Evolutionary conservation across 2,888 invertebrate genomes (phyloP).

Genomic region (Tenthredo livida): DNA sequence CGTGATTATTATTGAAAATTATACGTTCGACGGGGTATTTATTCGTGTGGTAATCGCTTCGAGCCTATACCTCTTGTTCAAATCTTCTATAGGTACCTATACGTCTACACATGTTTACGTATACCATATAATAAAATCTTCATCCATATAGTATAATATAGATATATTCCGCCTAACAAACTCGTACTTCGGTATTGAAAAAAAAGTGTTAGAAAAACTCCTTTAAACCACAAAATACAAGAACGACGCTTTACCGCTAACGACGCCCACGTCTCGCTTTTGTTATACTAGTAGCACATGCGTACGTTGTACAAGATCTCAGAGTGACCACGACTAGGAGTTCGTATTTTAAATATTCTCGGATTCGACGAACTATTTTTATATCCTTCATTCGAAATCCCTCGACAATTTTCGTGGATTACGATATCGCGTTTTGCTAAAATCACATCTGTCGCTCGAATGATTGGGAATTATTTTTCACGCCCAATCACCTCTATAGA

Average conservation of each 20-base stretch:
- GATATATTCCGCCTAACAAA: not conserved
- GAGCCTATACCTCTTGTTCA: constrained; percentile 8
- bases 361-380: too few relatives aligned
- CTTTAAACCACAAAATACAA: constrained; percentile 6
- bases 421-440: too few relatives aligned
- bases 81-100: not conserved
- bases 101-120: not conserved
- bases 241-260: constrained; percentile 2
- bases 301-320: not conserved
- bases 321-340: not conserved
- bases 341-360: not conserved
- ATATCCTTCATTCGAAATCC: too few relatives aligned
- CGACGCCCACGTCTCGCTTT: not conserved
- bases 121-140: not conserved
- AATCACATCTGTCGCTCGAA: constrained; percentile 18
- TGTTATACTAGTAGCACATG: not conserved
- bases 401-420: too few relatives aligned
- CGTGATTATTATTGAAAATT: constrained; percentile 53
- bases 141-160: not conserved
- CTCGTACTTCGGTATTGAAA: not conserved
- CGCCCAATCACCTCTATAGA: not conserved
- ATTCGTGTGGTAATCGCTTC: constrained; percentile 44
- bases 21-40: constrained; percentile 48
- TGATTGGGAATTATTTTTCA: not conserved
- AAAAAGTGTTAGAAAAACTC: not conserved